Evolutionary conservation across 1,140 invertebrate species (phyloP).

Genomic region (Trialeurodes vaporariorum): DNA sequence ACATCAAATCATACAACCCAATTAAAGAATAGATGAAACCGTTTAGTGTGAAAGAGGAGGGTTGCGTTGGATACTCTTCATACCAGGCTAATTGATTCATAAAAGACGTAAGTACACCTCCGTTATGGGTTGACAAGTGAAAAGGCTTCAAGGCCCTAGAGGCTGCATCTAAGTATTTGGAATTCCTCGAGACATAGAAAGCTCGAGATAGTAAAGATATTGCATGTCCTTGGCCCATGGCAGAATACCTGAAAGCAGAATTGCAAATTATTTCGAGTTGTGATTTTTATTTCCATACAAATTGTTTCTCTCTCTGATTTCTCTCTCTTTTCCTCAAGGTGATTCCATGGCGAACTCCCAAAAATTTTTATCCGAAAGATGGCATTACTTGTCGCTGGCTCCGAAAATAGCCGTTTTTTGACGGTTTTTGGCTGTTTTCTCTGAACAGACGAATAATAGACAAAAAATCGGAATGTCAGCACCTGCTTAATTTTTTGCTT

Average conservation of each 20-base stretch:
- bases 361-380: too few species aligned
- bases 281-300: too few species aligned
- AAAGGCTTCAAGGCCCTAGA: conserved; percentile 69
- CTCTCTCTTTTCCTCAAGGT: too few species aligned
- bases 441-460: too few species aligned
- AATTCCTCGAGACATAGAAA: conserved; percentile 65
- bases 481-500: too few species aligned
- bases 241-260: conserved; percentile 65
- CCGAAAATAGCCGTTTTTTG: too few species aligned
- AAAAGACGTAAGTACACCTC: conserved; percentile 77
- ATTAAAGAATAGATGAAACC: conserved; percentile 97
- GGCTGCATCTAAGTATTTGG: conserved; percentile 67
- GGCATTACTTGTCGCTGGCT: too few species aligned
- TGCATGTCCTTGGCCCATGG: conserved; percentile 96
- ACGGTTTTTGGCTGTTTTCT: too few species aligned
- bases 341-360: too few species aligned
- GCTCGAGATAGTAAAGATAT: conserved; percentile 86
- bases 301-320: too few species aligned
- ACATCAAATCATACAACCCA: conserved; percentile 85
- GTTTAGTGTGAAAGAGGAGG: conserved; percentile 91
- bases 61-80: conserved; percentile 96
- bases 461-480: too few species aligned
- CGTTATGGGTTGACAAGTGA: conserved; percentile 48
- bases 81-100: conserved; percentile 72
- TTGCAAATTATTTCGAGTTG: too few species aligned